phyloP scores from a whole-genome alignment of 2,113 vertebrate species.

The Micronisus gabar region DNA sequence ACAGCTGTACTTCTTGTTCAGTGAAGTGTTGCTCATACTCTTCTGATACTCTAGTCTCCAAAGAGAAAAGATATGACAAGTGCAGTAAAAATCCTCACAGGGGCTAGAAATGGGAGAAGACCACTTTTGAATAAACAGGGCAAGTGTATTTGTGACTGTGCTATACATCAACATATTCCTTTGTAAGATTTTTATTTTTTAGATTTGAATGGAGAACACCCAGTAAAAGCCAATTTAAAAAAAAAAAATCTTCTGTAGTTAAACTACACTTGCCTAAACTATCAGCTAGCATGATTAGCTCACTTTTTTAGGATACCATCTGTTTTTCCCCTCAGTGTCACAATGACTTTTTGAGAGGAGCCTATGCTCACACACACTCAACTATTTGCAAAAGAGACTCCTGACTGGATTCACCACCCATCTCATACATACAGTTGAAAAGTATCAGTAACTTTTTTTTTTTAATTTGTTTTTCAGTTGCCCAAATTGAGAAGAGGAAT shows the following conservation, averaged over 20 bases:
- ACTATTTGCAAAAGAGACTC: background rate
- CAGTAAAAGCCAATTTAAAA: background rate
- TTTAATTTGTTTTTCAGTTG: background rate
- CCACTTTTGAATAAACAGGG: background rate
- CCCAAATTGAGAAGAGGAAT: background rate
- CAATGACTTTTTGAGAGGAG: background rate
- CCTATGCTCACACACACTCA: fast-evolving
- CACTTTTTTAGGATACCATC: background rate
- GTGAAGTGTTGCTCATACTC: background rate
- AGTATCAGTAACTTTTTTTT: background rate
- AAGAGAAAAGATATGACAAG: background rate
- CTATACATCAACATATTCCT: background rate
- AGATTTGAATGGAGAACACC: background rate
- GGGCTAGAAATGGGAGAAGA: background rate
- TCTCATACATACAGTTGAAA: background rate
- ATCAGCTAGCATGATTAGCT: background rate
- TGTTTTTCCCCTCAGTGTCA: background rate
- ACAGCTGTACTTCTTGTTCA: background rate
- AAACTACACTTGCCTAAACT: background rate
- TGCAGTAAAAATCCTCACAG: background rate
- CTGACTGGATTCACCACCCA: background rate
- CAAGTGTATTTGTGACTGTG: background rate
- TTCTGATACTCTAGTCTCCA: background rate
- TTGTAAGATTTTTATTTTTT: background rate
- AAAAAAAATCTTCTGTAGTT: background rate